These are phyloP conservation scores for Druon quercuslanigerum DNA, from an alignment of 1,140 invertebrate genomes.

Conservation along the genomic window DNA sequence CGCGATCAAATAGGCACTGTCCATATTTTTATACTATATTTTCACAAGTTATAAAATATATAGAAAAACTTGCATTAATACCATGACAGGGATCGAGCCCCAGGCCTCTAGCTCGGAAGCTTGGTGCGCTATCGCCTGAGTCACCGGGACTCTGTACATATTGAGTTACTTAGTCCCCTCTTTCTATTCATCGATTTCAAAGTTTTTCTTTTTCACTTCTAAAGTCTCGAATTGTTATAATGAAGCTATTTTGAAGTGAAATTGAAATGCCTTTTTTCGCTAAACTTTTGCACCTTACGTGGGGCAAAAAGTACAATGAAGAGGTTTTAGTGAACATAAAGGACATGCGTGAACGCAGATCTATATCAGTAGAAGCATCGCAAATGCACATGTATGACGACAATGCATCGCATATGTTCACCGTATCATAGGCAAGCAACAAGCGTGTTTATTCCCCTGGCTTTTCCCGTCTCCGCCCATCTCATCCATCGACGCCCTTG, in stretches of 20 bases:
- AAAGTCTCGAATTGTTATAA: not conserved
- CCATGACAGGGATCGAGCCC: too few relatives aligned
- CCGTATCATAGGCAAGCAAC: conserved; percentile 63
- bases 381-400: conserved; percentile 42
- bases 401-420: conserved; percentile 67
- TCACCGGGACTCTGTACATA: too few relatives aligned
- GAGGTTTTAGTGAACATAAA: conserved; percentile 19
- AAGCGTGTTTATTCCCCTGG: conserved; percentile 66
- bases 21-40: too few relatives aligned
- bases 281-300: not conserved
- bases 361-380: conserved; percentile 13
- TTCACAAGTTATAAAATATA: too few relatives aligned
- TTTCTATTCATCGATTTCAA: too few relatives aligned
- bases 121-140: too few relatives aligned
- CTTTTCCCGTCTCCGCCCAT: conserved; percentile 50
- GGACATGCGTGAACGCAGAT: conserved; percentile 21
- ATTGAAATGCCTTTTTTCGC: not conserved
- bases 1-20: too few relatives aligned
- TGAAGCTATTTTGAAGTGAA: not conserved
- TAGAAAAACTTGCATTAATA: too few relatives aligned
- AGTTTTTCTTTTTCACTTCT: not conserved
- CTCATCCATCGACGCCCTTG: conserved; percentile 58
- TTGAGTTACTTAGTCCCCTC: too few relatives aligned
- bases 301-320: not conserved
- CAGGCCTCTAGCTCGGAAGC: too few relatives aligned